Base-by-base conservation (phyloP, 2,888 invertebrate genomes). In the Synanthedon formicaeformis region DNA sequence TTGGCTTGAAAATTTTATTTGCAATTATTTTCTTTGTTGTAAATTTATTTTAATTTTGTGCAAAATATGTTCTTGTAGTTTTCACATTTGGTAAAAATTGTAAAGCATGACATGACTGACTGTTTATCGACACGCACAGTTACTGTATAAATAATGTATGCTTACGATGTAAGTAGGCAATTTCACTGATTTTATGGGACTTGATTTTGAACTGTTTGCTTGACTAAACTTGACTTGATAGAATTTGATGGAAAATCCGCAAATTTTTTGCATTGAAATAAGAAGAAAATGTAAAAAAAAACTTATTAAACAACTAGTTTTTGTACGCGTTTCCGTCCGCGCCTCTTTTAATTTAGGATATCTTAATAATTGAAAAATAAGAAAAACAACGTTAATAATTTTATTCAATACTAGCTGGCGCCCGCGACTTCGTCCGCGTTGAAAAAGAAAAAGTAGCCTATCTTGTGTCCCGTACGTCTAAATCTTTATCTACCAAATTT, bases 101-200 rank as follows among this genome's bases (percentile, higher is more conserved):
- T n/a, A 5, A 45, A 63, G 68, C 69, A 67, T 67, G 68, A 67
- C 66, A 58, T 55, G 61, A 71, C 67, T 64, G 58, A 58, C 60
- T 57, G 50, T 52, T 53, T 54, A 57, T 54, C 57, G 63, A 66
- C 62, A 59, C 56, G 61, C 64, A 65, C 62, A 52, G 55, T 34
- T 58, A 55, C 53, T 55, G 58, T 51, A 50, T 54, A 61, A 50
- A 10, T 12, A 40, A 14, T 16, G n/a, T 48, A 13, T 41, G 50
- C 41, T 41, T 41, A 51, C 23, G 11, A 10, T 45, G 12, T 13
- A 27, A 23, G 18, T 23, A 23, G 23, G 18, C 3, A 18, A 56
- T 54, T 53, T 55, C 54, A 56, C 57, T 50, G 40, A 54, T 41
- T 41, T 54, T 53, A 56, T 52, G 40, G 52, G 57, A 54, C 55